Evolutionary conservation across 1,140 invertebrate genomes (phyloP), one percentile per base, ranked within the genome.

Genomic region (Episyrphus balteatus): DNA sequence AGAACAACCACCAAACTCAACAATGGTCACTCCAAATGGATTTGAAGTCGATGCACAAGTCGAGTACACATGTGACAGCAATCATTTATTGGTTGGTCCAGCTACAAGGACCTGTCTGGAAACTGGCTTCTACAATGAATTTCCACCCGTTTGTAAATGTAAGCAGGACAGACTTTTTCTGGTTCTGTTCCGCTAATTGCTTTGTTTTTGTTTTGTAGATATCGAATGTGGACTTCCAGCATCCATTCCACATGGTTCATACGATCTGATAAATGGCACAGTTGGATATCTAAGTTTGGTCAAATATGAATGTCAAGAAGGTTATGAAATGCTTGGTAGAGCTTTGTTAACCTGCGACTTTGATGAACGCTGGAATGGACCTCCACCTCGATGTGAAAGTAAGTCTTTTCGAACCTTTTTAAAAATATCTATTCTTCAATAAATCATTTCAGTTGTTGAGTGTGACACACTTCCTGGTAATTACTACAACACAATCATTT

Each of bases 51-150:
- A 88, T 0, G 79, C 87, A 1, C 77, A 75, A n/a, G 83, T 95
- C 18, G 84, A 92, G 55, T 93, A 94, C 69, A 75, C 76, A 38
- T 95, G 91, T 57, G 86, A 89, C 61, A 76, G 82, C 18, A 91
- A 90, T 6, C 88, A 91, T 58, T 70, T 93, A 19, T 73, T 93
- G 1, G 85, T 93, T 19, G 91, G 91, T 5, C 90, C 90, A 0
- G 76, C 82, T 1, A 78, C 77, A 8, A 75, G 92, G 56, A 87
- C 84, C 15, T 94, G 91, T 58, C 73, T 93, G 9, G 83, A 91
- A 47, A 92, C 88, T 12, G 91, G 92, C 50, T 93, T 94, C 70
- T 94, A 92, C 63, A 89, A 89, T 55, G 90, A 93, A 68, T 92
- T 92, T 61, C 87, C 90, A 21, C 90, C 91, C 5, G 86, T 91